Percentiles rank a stretch among this genome's conserved stretches.
phyloP scores from a whole-genome alignment of 2,797 vertebrate genomes.

The Kryptopterus vitreolus region DNA sequence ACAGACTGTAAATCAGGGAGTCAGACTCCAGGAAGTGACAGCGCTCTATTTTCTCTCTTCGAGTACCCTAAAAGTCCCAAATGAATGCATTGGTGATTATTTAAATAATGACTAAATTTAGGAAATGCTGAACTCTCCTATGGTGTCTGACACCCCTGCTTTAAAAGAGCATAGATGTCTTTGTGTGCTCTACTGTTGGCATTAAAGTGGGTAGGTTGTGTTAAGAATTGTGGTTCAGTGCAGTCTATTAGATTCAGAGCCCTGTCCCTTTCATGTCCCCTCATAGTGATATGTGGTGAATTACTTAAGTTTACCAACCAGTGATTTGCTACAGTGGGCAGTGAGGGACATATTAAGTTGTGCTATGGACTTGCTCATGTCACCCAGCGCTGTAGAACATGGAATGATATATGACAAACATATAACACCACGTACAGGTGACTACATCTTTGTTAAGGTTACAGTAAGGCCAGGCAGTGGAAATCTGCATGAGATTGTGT shows the following conservation, averaged over 20 bases:
- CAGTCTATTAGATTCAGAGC: conserved; percentile 26
- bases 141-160: conserved; percentile 20
- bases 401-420: conserved; percentile 42
- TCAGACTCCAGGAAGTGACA: background rate
- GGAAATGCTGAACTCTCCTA: background rate
- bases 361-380: conserved; percentile 32
- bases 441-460: conserved; percentile 26
- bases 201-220: conserved; percentile 27
- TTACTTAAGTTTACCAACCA: conserved; percentile 21
- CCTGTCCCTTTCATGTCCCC: conserved; percentile 19
- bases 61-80: background rate
- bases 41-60: conserved; percentile 7
- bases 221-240: conserved; percentile 35
- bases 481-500: conserved; percentile 38
- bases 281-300: conserved; percentile 40
- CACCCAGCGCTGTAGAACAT: conserved; percentile 24
- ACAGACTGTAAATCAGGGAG: conserved; percentile 1
- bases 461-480: conserved; percentile 40
- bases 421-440: conserved; percentile 15
- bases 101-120: background rate
- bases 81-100: background rate
- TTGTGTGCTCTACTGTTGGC: background rate
- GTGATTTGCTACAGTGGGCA: conserved; percentile 31
- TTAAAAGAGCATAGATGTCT: conserved; percentile 34
- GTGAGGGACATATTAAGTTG: conserved; percentile 14